Evolutionary conservation across 2,113 vertebrate genomes (phyloP).

Genomic region (Heterotis niloticus): DNA sequence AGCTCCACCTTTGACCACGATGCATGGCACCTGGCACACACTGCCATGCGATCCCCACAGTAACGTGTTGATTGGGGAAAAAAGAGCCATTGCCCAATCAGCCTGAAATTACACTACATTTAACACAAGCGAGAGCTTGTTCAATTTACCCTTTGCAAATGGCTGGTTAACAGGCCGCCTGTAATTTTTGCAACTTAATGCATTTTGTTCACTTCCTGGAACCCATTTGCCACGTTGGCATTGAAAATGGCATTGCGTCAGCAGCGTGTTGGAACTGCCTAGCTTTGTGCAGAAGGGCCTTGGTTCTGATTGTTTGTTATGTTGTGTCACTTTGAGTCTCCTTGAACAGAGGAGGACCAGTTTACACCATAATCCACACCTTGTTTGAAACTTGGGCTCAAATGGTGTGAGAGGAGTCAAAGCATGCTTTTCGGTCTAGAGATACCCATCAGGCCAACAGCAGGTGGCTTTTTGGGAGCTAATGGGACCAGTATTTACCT

Average conservation of each 20-base stretch:
- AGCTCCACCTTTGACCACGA: too few species aligned
- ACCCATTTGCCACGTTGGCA: neutral
- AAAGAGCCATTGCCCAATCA: neutral
- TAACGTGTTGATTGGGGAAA: conserved; percentile 29
- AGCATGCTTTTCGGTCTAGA: too few species aligned
- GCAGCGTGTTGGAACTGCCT: too few species aligned
- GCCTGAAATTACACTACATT: conserved; percentile 20
- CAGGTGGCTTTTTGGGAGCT: too few species aligned
- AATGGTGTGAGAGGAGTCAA: too few species aligned
- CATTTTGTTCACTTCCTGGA: neutral
- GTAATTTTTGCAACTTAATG: conserved; percentile 16
- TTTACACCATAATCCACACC: too few species aligned
- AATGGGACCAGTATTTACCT: too few species aligned
- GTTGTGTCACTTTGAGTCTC: neutral
- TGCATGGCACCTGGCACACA: too few species aligned
- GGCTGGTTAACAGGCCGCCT: neutral
- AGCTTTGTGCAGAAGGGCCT: neutral
- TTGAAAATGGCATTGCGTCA: neutral
- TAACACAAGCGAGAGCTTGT: conserved; percentile 13
- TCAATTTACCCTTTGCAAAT: conserved; percentile 16
- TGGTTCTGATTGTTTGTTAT: conserved; percentile 13
- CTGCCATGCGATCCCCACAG: neutral
- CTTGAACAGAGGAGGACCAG: too few species aligned
- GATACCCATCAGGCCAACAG: too few species aligned
- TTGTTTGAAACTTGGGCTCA: too few species aligned